Evolutionary conservation across 2,797 vertebrate species (phyloP).

Genomic region (Micromesistius poutassou): DNA sequence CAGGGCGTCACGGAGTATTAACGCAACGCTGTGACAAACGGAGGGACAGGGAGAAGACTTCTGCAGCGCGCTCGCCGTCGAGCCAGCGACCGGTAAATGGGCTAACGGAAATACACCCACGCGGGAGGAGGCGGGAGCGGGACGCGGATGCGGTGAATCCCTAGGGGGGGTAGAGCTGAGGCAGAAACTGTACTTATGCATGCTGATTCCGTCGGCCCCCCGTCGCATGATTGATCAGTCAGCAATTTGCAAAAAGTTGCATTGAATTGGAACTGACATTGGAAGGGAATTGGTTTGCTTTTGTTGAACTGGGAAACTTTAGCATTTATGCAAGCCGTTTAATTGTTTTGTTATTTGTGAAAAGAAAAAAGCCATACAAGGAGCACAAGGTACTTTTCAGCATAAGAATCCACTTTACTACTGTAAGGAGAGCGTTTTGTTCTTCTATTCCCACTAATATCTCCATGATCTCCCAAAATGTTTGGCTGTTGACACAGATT

Average conservation of each 20-base stretch:
- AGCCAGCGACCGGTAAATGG: conserved; percentile 37
- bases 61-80: conserved; percentile 26
- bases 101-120: conserved; percentile 6
- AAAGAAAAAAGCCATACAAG: background rate
- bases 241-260: background rate
- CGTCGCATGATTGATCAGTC: background rate
- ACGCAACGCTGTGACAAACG: conserved; percentile 15
- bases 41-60: conserved; percentile 18
- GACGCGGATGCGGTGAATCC: background rate
- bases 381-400: background rate
- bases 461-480: conserved; percentile 22
- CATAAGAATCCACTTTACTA: background rate
- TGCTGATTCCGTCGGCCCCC: background rate
- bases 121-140: background rate
- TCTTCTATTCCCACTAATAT: conserved; percentile 15
- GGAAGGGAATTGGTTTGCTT: background rate
- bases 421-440: background rate
- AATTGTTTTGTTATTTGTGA: background rate
- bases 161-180: background rate
- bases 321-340: background rate
- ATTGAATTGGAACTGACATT: conserved; percentile 1
- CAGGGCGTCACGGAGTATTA: conserved; percentile 5
- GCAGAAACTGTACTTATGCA: background rate
- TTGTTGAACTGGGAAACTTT: background rate
- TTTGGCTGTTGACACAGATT: conserved; percentile 38